Base-by-base conservation (phyloP, 2,113 vertebrate genomes). In the Paracanthobrama guichenoti region DNA sequence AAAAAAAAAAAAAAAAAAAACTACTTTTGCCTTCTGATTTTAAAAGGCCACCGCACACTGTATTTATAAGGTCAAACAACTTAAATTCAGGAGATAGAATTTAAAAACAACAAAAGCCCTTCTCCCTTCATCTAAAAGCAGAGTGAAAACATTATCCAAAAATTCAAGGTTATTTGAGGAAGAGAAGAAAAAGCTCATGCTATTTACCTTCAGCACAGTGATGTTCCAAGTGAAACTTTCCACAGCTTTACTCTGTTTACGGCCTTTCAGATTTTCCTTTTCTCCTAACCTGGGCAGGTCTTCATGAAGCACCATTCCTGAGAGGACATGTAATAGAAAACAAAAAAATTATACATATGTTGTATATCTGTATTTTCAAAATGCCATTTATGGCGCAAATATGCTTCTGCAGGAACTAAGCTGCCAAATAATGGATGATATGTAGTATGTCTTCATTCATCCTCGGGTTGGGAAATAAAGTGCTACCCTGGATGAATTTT, bases 181-280 rank as follows among this genome's bases (percentile, higher is more conserved):
- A 42, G 57, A 8, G 42, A 7, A 16, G 60, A 5, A 42, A 18
- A n/a, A 62, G 22, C 22, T 62, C 18, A 53, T 3, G 35, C 28
- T 50, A 35, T 76, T 31, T 83, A 95, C 95, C 93, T 95, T 95
- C 14, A 95, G 92, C 50, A 95, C 95, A 1, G 95, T 95, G 88
- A 95, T 95, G 92, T 97, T 97, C 97, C 97, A 97, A 84, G 95
- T 95, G 10, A 97, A 97, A 87, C 95, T 97, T 93, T 97, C 97
- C 89, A 97, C 92, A 0, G 95, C 96, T 88, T 97, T 97, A 89
- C 92, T 94, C 64, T 95, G 92, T 86, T 97, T 97, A 20, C 93
- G 93, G 18, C 96, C 97, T 87, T 96, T 96, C 86, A 97, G 92
- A 31, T 96, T 96, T 60, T 97, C 97, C 90, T 96, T 96, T 88